Evolutionary conservation across 23 tunicate species (phyloP), one percentile per base, ranked within the genome.

Genomic region (Diplosoma virens): DNA sequence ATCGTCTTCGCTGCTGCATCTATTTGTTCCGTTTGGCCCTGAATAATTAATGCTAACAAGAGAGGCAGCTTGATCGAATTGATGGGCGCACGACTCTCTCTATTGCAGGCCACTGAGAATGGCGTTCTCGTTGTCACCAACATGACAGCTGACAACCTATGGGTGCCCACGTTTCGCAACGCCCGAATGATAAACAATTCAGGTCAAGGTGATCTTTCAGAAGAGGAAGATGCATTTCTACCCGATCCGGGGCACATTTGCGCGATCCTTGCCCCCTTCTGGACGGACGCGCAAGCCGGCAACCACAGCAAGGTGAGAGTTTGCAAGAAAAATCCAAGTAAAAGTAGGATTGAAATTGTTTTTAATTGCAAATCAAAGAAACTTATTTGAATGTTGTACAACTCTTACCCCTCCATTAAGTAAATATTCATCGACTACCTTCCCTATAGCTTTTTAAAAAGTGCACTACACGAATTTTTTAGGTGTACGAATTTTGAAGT

Each of bases 31-130:
- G n/a, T n/a, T n/a, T n/a, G n/a, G n/a, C n/a, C n/a, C n/a, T n/a
- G n/a, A n/a, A 14, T 41, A 7, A 41, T 14, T 41, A 14, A 14
- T 7, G 14, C 14, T 41, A 14, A 41, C 50, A 41, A 14, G 50
- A 14, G 14, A 41, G 14, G 9, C 11, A 7, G 50, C 50, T 7
- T 41, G 9, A 41, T 41, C 50, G 50, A 41, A 7, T 41, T 7
- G 50, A 7, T 41, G 14, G 50, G 14, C 50, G 14, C 9, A 41
- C 9, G 50, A 9, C 50, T 7, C 50, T 35, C 20, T 77, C 3
- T 26, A n/a, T 69, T 64, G 11, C 48, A 88, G 95, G 95, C 84
- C 21, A 76, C 85, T 0, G 95, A 88, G 48, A 88, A 88, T 59
- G 95, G 95, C 28, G 79, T 88, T 5, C 17, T 88, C 5, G 79